phyloP scores from a whole-genome alignment of 2,888 invertebrate genomes.

The Lapara coniferarum region DNA sequence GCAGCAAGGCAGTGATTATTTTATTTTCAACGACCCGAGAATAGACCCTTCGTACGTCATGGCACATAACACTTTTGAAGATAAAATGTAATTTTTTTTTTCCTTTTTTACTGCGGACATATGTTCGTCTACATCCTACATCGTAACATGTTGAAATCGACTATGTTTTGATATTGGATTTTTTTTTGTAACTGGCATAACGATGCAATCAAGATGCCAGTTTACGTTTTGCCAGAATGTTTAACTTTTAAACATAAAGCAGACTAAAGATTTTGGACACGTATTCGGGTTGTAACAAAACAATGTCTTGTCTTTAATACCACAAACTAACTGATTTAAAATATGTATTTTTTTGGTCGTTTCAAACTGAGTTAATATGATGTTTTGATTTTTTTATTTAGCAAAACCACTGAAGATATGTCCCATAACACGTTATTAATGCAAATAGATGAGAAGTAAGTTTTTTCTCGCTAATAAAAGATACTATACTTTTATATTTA shows the following conservation, averaged over 20 bases:
- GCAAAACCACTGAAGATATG: neutral
- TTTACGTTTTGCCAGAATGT: too few species aligned
- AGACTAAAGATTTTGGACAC: too few species aligned
- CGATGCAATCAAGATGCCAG: too few species aligned
- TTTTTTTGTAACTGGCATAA: neutral
- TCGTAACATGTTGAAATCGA: neutral
- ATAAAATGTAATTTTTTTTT: slow-evolving; percentile 81
- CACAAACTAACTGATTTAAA: too few species aligned
- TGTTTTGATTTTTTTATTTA: neutral
- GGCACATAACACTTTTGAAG: slow-evolving; percentile 68
- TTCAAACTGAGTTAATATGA: too few species aligned
- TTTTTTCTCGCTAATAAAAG: slow-evolving; percentile 24
- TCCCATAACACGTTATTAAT: slow-evolving; percentile 43
- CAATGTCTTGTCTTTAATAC: too few species aligned
- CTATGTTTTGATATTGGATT: neutral
- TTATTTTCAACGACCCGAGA: slow-evolving; percentile 61
- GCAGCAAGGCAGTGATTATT: slow-evolving; percentile 55
- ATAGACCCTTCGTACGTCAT: slow-evolving; percentile 48
- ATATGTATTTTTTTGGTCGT: too few species aligned
- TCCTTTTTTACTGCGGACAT: slow-evolving; percentile 18
- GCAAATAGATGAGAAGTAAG: slow-evolving; percentile 53
- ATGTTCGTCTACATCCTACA: neutral
- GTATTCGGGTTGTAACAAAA: too few species aligned
- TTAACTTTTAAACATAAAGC: too few species aligned
- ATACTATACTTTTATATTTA: neutral